Percentiles rank a stretch among this genome's conserved stretches.
Conservation (phyloP, 2,888 invertebrate species). For the Crematogaster levior region DNA sequence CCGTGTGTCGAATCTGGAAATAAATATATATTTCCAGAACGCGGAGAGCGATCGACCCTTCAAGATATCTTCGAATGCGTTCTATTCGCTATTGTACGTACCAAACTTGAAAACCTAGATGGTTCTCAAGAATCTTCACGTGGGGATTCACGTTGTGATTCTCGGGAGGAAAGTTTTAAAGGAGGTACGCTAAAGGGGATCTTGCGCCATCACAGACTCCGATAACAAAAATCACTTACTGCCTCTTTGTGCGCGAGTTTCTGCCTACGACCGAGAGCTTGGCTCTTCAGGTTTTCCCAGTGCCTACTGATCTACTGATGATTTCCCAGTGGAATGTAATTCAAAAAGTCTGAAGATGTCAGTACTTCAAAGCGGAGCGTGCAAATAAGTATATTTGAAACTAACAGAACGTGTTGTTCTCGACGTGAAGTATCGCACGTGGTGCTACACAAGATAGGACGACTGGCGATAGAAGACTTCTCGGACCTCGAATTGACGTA, state of each 20-base stretch:
- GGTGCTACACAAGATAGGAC: background rate
- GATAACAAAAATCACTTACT: slow-evolving; percentile 23
- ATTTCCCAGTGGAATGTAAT: background rate
- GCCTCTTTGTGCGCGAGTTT: background rate
- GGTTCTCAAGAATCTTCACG: background rate
- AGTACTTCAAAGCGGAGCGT: background rate
- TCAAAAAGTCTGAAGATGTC: background rate
- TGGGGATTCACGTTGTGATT: background rate
- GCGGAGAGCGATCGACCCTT: background rate
- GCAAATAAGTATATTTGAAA: slow-evolving; percentile 33
- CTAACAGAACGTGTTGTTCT: slow-evolving; percentile 19
- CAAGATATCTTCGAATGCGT: background rate
- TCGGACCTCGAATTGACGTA: slow-evolving; percentile 9
- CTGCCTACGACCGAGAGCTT: background rate
- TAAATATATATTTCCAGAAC: background rate
- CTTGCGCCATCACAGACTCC: background rate
- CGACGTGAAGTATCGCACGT: slow-evolving; percentile 4
- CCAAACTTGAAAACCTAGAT: background rate
- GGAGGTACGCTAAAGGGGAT: background rate
- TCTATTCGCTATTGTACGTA: background rate
- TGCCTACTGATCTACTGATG: background rate
- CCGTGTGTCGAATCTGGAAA: background rate
- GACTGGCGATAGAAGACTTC: slow-evolving; percentile 8
- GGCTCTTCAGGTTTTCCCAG: background rate
- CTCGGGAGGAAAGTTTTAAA: background rate